Evolutionary conservation across 2,113 vertebrate genomes (phyloP), one percentile per base, ranked within the genome.

Genomic region (Pachycephala philippinensis): DNA sequence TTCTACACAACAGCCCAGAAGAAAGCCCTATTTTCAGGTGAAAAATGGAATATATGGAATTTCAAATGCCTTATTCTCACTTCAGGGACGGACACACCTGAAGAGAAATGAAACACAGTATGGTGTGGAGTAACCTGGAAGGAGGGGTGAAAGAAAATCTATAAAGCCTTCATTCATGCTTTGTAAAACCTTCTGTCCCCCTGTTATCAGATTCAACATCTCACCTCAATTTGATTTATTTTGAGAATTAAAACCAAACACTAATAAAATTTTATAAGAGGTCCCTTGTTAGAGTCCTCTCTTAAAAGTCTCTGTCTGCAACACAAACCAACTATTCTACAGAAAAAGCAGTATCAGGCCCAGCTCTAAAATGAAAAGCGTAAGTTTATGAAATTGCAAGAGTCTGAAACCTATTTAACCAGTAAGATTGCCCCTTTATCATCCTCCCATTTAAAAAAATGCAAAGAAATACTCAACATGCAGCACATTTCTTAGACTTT

Each of bases 81-180:
- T 82, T 94, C 15, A 60, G 35, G 45, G 50, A 72, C 1, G 18
- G 72, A 49, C 10, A 53, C 0, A 64, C 24, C 60, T n/a, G 37
- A 80, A 75, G 56, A 79, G 40, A 85, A 82, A n/a, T 30, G 59
- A 92, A 87, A 65, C 27, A 27, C 16, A 44, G 33, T 42, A 9
- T 3, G 50, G 27, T 11, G 15, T 49, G 26, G 31, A 87, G 14
- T 10, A 68, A 75, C 23, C 23, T 76, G 70, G 30, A 83, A 83
- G 54, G 42, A 78, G 13, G 14, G 12, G 30, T 90, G 44, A 60
- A 92, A 63, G 20, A 81, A 92, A 92, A 86, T 45, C 45, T 47
- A 71, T 27, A 94, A 92, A 91, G 89, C 57, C 42, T 82, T 85
- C 74, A 89, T 84, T 96, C 66, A 83, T 54, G 74, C 54, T 92